These are phyloP conservation scores for Pelobates cultripes DNA, from an alignment of 2,797 vertebrate species.

Conservation along the genomic window DNA sequence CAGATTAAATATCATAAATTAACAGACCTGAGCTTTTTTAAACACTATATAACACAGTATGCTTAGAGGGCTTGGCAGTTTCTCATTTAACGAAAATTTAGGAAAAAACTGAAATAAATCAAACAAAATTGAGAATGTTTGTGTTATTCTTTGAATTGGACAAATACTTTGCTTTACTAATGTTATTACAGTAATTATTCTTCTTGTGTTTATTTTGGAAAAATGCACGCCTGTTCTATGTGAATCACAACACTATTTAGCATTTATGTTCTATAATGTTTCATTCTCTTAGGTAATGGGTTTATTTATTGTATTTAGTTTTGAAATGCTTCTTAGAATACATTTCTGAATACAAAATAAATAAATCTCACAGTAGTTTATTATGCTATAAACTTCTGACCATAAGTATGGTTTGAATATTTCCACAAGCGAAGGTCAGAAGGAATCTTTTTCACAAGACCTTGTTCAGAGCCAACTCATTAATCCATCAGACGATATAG, in stretches of 20 bases:
- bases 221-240: neutral
- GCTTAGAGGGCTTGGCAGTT: too few relatives aligned
- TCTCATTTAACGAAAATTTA: too few relatives aligned
- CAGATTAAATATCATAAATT: too few relatives aligned
- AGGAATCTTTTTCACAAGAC: conserved; percentile 40
- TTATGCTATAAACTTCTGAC: conserved; percentile 32
- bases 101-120: too few relatives aligned
- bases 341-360: neutral
- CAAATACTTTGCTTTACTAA: neutral
- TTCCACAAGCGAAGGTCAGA: conserved; percentile 24
- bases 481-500: conserved; percentile 28
- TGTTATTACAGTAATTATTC: neutral
- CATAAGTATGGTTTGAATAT: conserved; percentile 32
- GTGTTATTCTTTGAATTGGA: too few relatives aligned
- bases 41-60: too few relatives aligned
- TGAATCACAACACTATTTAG: neutral
- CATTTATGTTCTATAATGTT: neutral
- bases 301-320: neutral
- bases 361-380: conserved; percentile 30
- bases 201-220: neutral
- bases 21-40: too few relatives aligned
- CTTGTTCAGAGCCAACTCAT: conserved; percentile 31
- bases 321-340: neutral
- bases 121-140: too few relatives aligned
- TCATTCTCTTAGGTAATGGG: neutral